Conservation (phyloP, 1,140 invertebrate genomes). For the Macrostomum lignano region DNA sequence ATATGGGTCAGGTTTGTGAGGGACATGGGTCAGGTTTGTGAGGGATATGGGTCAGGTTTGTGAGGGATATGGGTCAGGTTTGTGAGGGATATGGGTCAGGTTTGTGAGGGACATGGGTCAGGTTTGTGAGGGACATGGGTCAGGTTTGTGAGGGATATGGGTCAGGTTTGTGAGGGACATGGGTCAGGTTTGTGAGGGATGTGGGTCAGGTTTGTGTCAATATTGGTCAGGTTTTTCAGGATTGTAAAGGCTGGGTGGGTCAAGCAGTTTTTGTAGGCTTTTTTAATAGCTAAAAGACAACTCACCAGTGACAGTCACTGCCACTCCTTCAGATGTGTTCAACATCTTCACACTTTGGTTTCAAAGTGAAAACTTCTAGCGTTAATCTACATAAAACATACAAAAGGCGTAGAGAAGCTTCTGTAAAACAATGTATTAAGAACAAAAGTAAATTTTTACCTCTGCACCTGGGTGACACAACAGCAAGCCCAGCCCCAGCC, state of each 20-base stretch:
- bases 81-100: background rate
- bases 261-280: too few relatives aligned
- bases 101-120: background rate
- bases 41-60: background rate
- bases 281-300: too few relatives aligned
- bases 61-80: background rate
- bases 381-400: conserved; percentile 15
- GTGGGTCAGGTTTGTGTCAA: too few relatives aligned
- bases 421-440: conserved; percentile 36
- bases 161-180: too few relatives aligned
- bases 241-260: too few relatives aligned
- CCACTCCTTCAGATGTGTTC: conserved; percentile 61
- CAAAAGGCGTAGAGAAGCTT: background rate
- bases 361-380: conserved; percentile 61
- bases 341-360: conserved; percentile 74
- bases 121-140: background rate
- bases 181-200: too few relatives aligned
- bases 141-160: too few relatives aligned
- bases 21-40: too few relatives aligned
- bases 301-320: conserved; percentile 49
- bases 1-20: too few relatives aligned
- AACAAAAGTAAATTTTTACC: conserved; percentile 17
- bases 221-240: too few relatives aligned
- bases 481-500: conserved; percentile 97
- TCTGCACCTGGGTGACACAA: conserved; percentile 73